Evolutionary conservation across 2,113 vertebrate species (phyloP).

Genomic region (Ophiodon elongatus): DNA sequence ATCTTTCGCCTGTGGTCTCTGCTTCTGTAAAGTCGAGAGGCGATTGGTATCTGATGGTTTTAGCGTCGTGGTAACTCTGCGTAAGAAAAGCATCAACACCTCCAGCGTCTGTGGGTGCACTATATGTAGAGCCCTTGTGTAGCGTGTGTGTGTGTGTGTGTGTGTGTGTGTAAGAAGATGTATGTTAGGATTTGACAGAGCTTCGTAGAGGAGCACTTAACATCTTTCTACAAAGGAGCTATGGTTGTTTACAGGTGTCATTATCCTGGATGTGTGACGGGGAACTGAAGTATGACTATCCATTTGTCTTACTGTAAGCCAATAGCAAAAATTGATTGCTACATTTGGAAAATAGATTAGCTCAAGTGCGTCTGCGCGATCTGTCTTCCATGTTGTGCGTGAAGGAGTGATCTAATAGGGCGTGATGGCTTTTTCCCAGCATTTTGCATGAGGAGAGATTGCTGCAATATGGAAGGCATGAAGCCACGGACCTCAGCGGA

Average conservation of each 20-base stretch:
- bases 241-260: constrained; percentile 51
- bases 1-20: constrained; percentile 34
- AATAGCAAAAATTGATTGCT: constrained; percentile 27
- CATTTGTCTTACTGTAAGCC: constrained; percentile 27
- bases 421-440: neutral
- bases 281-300: constrained; percentile 36
- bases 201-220: constrained; percentile 43
- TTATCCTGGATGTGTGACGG: constrained; percentile 16
- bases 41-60: constrained; percentile 35
- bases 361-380: constrained; percentile 20
- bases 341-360: constrained; percentile 38
- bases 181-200: constrained; percentile 40
- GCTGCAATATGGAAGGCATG: constrained; percentile 11
- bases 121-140: neutral
- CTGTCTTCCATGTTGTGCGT: neutral
- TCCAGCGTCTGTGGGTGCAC: constrained; percentile 9
- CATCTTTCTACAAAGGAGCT: constrained; percentile 34
- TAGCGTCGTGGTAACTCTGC: constrained; percentile 24
- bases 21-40: constrained; percentile 24
- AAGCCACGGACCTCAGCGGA: constrained; percentile 7
- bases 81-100: constrained; percentile 31
- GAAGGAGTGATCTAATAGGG: neutral
- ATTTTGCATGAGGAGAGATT: neutral
- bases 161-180: constrained; percentile 12
- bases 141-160: neutral